Percentiles rank a stretch among this genome's conserved stretches.
Conservation (phyloP, 2,888 invertebrate genomes). For the Cephus pulcher region DNA sequence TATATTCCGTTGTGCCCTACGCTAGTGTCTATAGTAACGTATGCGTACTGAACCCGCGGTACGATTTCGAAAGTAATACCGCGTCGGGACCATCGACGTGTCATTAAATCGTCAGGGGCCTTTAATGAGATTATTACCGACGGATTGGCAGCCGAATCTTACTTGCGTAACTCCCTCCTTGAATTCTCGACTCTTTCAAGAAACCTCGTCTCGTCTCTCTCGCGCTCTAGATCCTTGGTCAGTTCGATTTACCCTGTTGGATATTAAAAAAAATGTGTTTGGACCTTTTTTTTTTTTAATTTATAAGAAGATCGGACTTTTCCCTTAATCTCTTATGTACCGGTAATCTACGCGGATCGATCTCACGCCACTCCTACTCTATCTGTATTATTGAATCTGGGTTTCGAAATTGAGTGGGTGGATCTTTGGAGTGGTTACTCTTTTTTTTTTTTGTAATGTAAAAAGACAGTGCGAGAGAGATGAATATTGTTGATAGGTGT, state of each 20-base stretch:
- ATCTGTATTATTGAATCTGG: neutral
- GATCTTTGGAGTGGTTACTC: neutral
- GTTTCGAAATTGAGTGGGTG: neutral
- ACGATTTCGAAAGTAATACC: slow-evolving; percentile 35
- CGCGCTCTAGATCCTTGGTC: neutral
- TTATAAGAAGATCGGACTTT: neutral
- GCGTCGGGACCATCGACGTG: slow-evolving; percentile 27
- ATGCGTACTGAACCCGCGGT: neutral
- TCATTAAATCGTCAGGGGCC: slow-evolving; percentile 38
- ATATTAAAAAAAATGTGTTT: neutral
- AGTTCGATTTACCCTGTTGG: neutral
- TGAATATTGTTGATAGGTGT: neutral
- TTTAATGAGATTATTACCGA: slow-evolving; percentile 40
- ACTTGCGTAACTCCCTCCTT: neutral
- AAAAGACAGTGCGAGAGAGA: slow-evolving; percentile 14
- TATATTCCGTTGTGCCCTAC: neutral
- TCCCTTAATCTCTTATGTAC: neutral
- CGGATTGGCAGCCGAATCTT: slow-evolving; percentile 26
- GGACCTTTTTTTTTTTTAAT: neutral
- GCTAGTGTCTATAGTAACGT: neutral
- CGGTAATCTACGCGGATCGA: neutral
- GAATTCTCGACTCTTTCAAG: neutral
- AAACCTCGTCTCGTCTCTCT: neutral
- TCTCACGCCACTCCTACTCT: neutral
- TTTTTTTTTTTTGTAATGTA: neutral